phyloP scores from a whole-genome alignment of 37 sponge, comb jelly and placozoan species.

The Axinella damicornis region DNA sequence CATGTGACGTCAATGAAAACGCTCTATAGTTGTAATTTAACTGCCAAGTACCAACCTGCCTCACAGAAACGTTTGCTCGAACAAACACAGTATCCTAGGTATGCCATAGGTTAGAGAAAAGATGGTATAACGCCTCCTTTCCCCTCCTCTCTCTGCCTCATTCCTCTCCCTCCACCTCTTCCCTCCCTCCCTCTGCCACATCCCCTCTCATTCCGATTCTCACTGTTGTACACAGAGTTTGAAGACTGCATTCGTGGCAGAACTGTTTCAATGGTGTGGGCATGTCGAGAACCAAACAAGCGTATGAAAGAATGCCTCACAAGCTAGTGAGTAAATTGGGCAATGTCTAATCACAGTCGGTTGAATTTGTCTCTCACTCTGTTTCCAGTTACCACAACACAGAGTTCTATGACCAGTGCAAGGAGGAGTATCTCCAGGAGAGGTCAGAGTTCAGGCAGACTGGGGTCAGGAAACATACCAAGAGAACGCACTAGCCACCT shows the following conservation, averaged over 20 bases:
- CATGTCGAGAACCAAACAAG: conserved; percentile 63
- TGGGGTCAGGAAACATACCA: conserved; percentile 46
- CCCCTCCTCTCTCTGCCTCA: not conserved
- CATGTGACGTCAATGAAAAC: too few relatives aligned
- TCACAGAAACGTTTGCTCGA: too few relatives aligned
- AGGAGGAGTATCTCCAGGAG: conserved; percentile 62
- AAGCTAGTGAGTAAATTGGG: conserved; percentile 42
- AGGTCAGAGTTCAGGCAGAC: conserved; percentile 56
- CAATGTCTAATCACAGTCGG: too few relatives aligned
- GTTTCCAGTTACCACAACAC: conserved; percentile 37
- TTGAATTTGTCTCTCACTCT: not conserved
- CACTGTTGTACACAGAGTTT: conserved; percentile 57
- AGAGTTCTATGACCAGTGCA: conserved; percentile 72
- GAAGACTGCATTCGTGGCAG: conserved; percentile 83
- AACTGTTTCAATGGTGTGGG: conserved; percentile 76
- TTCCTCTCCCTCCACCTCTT: too few relatives aligned
- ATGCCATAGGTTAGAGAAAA: too few relatives aligned
- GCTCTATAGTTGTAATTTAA: too few relatives aligned
- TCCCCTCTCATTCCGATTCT: not conserved
- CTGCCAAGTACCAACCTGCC: too few relatives aligned
- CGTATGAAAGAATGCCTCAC: conserved; percentile 72
- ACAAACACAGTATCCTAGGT: too few relatives aligned
- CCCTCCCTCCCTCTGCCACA: not conserved
- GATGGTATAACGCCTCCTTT: too few relatives aligned
- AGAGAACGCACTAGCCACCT: conserved; percentile 22